Evolutionary conservation across 2,113 vertebrate genomes (phyloP).

Genomic region (Nothocercus julius): DNA sequence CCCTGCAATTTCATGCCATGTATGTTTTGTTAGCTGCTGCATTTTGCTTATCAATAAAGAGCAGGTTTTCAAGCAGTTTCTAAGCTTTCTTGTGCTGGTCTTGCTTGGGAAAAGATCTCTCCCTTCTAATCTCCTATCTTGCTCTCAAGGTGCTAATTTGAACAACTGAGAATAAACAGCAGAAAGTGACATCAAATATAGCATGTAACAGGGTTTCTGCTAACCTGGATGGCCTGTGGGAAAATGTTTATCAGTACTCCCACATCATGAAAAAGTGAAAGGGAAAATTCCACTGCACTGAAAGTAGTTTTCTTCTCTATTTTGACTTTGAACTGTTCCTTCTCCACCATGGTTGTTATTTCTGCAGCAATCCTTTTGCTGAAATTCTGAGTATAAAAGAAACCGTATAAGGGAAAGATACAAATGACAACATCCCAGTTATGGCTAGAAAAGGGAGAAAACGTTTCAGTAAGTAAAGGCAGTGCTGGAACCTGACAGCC

Average conservation of each 20-base stretch:
- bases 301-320: conserved; percentile 60
- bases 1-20: not conserved
- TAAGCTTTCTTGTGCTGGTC: not conserved
- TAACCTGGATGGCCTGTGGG: conserved; percentile 75
- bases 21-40: not conserved
- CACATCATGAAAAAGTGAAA: conserved; percentile 77
- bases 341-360: conserved; percentile 61
- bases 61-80: not conserved
- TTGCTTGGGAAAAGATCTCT: not conserved
- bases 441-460: not conserved
- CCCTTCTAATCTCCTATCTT: not conserved
- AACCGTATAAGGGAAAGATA: not conserved
- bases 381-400: conserved; percentile 60
- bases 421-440: not conserved
- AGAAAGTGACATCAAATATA: not conserved
- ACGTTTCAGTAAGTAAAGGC: not conserved
- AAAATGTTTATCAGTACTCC: conserved; percentile 66
- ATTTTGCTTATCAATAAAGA: not conserved
- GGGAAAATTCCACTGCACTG: conserved; percentile 13
- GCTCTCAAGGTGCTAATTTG: not conserved
- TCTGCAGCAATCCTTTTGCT: conserved; percentile 46
- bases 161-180: not conserved
- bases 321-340: conserved; percentile 44
- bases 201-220: not conserved
- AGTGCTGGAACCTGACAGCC: not conserved